A percentile compares a stretch with the other conserved stretches of the same genome.
Conservation (phyloP, 2,113 vertebrate genomes). For the Physeter macrocephalus region DNA sequence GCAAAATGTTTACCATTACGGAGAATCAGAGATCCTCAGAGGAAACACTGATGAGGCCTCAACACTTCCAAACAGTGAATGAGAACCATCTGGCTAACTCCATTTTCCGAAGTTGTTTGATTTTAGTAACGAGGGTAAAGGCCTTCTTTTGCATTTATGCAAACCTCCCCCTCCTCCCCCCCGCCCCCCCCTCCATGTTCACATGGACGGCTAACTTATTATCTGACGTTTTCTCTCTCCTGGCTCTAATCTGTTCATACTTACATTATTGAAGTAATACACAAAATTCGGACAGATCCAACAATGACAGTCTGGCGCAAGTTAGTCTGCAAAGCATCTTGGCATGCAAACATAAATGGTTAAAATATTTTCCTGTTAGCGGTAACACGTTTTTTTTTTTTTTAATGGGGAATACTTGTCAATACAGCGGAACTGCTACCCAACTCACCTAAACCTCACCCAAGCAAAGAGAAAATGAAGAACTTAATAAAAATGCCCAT, state of each 20-base stretch:
- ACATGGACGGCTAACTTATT: neutral
- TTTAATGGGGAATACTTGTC: neutral
- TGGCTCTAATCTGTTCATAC: neutral
- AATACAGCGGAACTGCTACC: neutral
- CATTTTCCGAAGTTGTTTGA: neutral
- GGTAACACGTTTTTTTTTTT: neutral
- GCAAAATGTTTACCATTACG: neutral
- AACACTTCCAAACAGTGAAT: neutral
- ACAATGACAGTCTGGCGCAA: neutral
- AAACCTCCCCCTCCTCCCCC: neutral
- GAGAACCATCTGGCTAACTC: neutral
- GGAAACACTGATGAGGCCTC: neutral
- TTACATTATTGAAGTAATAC: neutral
- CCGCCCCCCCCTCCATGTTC: neutral
- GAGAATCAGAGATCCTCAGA: neutral
- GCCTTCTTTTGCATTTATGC: neutral
- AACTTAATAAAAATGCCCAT: neutral
- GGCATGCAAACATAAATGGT: neutral
- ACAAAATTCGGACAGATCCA: neutral
- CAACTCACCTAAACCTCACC: neutral
- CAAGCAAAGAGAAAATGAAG: neutral
- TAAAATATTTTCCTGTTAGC: neutral
- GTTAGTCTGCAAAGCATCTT: neutral
- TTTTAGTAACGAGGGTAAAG: neutral
- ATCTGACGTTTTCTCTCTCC: neutral